Base-by-base conservation (phyloP, 2,888 invertebrate species). In the Conops quadrifasciatus region DNA sequence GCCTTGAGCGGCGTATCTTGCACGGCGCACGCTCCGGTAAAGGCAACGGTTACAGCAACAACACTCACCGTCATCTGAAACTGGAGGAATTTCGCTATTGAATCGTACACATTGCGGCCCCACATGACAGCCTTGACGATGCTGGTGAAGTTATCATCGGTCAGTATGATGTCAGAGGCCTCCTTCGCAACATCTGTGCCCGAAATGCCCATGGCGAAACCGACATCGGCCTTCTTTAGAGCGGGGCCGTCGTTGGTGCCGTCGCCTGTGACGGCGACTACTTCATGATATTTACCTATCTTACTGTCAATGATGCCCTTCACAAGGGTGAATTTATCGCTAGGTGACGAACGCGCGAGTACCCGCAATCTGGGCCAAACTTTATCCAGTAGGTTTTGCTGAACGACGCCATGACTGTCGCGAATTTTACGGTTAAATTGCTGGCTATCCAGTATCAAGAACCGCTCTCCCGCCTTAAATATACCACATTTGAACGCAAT, bases 41-140 rank as follows among this genome's bases (percentile, higher is more conserved):
- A 98, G 81, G 98, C 98, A 76, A 98, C 97, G 83, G 98, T 94
- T 80, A 99, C 98, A 80, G 98, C 98, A 77, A 99, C 98, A 77
- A 98, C 94, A 88, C 98, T 99, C 81, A 99, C 98, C 75, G 98
- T 99, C 80, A 98, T 90, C 88, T 99, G 98, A 89, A 98, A 99
- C 89, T 98, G 98, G 81, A 99, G 90, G 89, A 98, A 99, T 89
- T 99, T 99, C 76, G 98, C 97, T 88, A 99, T 99, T 85, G 96
- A 96, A 89, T 98, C 98, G 87, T 99, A 98, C 70, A 98, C 98
- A 87, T 99, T 99, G 79, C 98, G 91, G 74, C 98, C 98, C 98
- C 98, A 99, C 96, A 99, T 97, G 77, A 98, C 98, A 75, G 98
- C 98, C 87, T 98, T 98, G 78, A 99, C 98, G 86, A 98, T 98